A percentile compares a stretch with the other conserved stretches of the same genome.
Evolutionary conservation across 2,113 vertebrate species (phyloP).

Genomic region (Grantiella picta): DNA sequence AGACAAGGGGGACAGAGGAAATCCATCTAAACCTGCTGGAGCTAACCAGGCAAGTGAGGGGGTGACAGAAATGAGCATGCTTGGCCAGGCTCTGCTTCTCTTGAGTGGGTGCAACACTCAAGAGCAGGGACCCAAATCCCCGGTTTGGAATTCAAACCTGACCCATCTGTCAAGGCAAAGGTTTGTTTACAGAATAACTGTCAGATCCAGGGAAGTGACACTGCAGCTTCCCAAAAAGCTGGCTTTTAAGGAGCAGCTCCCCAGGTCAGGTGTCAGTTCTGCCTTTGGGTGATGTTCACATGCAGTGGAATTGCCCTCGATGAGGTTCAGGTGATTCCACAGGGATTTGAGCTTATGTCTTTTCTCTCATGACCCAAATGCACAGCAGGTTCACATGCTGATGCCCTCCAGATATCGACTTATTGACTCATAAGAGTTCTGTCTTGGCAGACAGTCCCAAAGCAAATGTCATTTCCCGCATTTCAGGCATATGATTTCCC

Average conservation of each 20-base stretch:
- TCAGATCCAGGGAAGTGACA: background rate
- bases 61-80: background rate
- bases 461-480: background rate
- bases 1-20: background rate
- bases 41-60: background rate
- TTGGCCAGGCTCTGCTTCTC: background rate
- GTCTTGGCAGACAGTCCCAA: background rate
- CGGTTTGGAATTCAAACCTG: background rate
- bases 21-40: background rate
- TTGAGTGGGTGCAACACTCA: rapidly evolving
- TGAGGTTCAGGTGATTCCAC: background rate
- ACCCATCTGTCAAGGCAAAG: background rate
- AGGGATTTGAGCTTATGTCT: background rate
- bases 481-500: background rate
- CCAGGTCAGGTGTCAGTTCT: background rate
- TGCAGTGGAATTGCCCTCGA: rapidly evolving
- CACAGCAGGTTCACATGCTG: background rate
- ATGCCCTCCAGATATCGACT: background rate
- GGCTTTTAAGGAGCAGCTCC: background rate
- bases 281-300: background rate
- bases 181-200: background rate
- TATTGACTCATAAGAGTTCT: background rate
- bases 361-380: background rate
- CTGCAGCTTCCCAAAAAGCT: background rate
- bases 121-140: background rate